phyloP scores from a whole-genome alignment of 2,113 vertebrate genomes.

The Siniperca chuatsi region DNA sequence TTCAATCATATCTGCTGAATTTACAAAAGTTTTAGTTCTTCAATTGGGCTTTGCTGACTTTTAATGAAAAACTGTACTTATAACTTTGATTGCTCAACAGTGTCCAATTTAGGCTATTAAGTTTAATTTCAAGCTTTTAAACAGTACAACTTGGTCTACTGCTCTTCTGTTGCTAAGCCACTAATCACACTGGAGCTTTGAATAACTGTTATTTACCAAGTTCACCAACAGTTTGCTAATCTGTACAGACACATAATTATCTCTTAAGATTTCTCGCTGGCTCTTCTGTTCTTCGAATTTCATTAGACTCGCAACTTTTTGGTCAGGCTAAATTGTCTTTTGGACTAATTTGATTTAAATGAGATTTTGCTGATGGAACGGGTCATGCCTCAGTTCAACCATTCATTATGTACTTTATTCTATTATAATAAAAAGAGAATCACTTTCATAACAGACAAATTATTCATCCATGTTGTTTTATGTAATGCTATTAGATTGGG shows the following conservation, averaged over 20 bases:
- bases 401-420: conserved; percentile 53
- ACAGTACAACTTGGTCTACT: conserved; percentile 50
- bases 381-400: conserved; percentile 52
- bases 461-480: conserved; percentile 50
- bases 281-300: conserved; percentile 46
- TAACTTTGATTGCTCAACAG: conserved; percentile 41
- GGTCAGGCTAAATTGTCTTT: conserved; percentile 55
- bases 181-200: conserved; percentile 54
- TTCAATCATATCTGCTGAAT: conserved; percentile 28
- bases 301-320: conserved; percentile 37
- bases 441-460: conserved; percentile 46
- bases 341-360: conserved; percentile 65
- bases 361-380: conserved; percentile 63
- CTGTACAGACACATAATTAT: conserved; percentile 64
- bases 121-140: conserved; percentile 62
- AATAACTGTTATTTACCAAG: conserved; percentile 71
- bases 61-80: conserved; percentile 48
- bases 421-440: conserved; percentile 32
- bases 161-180: conserved; percentile 59
- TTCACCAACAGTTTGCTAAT: conserved; percentile 65
- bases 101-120: conserved; percentile 58
- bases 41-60: conserved; percentile 23
- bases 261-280: conserved; percentile 32
- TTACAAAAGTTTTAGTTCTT: conserved; percentile 21
- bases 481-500: conserved; percentile 33